A percentile compares a stretch with the other conserved stretches of the same genome.
These are phyloP conservation scores for Leucophenga maculata DNA, from an alignment of 2,888 invertebrate genomes.

Conservation along the genomic window DNA sequence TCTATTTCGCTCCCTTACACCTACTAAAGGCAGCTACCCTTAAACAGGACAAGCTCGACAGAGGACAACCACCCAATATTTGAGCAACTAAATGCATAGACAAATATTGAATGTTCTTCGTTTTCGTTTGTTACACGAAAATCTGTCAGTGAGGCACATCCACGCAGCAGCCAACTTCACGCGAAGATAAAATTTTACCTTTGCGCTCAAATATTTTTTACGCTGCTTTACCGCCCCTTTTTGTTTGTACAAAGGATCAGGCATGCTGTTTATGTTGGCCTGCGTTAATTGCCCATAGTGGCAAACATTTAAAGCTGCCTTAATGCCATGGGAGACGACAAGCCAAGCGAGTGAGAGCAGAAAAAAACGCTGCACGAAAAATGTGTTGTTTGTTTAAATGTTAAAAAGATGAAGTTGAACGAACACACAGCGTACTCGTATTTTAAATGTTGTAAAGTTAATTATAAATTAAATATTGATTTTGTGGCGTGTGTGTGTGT, in stretches of 20 bases:
- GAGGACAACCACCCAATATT: slow-evolving; percentile 42
- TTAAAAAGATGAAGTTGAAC: slow-evolving; percentile 55
- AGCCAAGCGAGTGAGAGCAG: not conserved
- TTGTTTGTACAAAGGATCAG: slow-evolving; percentile 70
- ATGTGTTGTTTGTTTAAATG: slow-evolving; percentile 42
- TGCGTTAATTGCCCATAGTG: slow-evolving; percentile 70
- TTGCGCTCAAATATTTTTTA: slow-evolving; percentile 52
- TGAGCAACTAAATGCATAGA: slow-evolving; percentile 41
- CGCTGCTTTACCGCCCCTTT: slow-evolving; percentile 4
- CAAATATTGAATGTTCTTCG: slow-evolving; percentile 52
- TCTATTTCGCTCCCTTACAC: no score
- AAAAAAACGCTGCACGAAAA: not conserved
- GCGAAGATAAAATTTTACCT: slow-evolving; percentile 57
- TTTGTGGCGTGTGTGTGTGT: slow-evolving; percentile 54
- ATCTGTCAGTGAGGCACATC: slow-evolving; percentile 31
- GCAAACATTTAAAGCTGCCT: slow-evolving; percentile 68
- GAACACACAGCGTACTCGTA: slow-evolving; percentile 41
- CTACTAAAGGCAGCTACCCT: not conserved
- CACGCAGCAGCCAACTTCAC: slow-evolving; percentile 34
- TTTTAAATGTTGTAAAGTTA: slow-evolving; percentile 69
- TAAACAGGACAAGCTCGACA: slow-evolving; percentile 28
- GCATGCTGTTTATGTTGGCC: slow-evolving; percentile 65
- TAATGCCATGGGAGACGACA: not conserved
- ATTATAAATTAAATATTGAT: slow-evolving; percentile 72
- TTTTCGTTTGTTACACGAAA: slow-evolving; percentile 7